Evolutionary conservation across 2,797 vertebrate genomes (phyloP).

Genomic region (Sebastes glaucus): DNA sequence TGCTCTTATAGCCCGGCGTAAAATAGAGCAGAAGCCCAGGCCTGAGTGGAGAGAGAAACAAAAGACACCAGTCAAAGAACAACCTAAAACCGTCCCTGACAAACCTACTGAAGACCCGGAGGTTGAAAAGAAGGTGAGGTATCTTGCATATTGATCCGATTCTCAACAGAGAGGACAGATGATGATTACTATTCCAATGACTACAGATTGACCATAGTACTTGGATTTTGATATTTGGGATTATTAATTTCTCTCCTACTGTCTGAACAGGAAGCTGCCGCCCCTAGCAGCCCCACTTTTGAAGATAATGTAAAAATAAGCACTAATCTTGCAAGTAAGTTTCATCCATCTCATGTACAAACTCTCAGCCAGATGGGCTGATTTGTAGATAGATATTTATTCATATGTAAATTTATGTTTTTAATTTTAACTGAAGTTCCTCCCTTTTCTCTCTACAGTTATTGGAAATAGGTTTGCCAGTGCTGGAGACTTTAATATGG

Average conservation of each 20-base stretch:
- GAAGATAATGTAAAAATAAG: slow-evolving; percentile 79
- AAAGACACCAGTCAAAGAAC: slow-evolving; percentile 47
- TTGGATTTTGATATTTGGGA: background rate
- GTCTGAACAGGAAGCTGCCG: slow-evolving; percentile 36
- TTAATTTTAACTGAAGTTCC: background rate
- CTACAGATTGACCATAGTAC: background rate
- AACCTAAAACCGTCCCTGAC: background rate
- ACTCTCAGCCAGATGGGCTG: background rate
- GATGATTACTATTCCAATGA: background rate
- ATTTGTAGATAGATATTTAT: background rate
- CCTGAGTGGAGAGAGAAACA: slow-evolving; percentile 66
- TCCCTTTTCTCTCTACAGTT: slow-evolving; percentile 60
- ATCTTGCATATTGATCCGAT: background rate
- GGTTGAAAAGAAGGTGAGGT: slow-evolving; percentile 41
- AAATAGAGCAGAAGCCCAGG: slow-evolving; percentile 73
- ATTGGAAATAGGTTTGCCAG: slow-evolving; percentile 81
- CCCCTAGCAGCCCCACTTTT: background rate
- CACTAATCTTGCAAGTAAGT: slow-evolving; percentile 78
- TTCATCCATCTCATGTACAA: background rate
- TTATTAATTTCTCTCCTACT: background rate
- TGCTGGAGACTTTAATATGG: slow-evolving; percentile 76
- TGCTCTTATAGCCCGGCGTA: slow-evolving; percentile 76
- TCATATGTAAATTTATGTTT: background rate
- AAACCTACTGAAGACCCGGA: slow-evolving; percentile 10
- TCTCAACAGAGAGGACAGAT: background rate